Conservation (phyloP, 2,797 vertebrate species). For the Argya squamiceps region DNA sequence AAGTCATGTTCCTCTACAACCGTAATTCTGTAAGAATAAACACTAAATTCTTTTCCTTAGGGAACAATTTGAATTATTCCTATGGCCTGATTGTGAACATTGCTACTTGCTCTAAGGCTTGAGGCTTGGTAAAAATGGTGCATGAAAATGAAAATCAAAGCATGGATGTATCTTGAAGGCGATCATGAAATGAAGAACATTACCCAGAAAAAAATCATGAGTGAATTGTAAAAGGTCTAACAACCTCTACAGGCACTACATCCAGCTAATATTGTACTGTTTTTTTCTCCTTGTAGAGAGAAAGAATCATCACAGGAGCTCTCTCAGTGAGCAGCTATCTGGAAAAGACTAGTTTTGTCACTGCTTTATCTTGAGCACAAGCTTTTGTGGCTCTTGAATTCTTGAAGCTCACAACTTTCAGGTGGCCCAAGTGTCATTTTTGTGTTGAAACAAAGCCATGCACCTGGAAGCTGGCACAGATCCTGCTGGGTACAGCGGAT, state of each 20-base stretch:
- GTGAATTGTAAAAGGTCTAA: neutral
- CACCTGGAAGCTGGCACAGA: neutral
- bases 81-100: neutral
- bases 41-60: neutral
- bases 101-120: neutral
- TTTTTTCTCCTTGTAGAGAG: neutral
- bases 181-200: neutral
- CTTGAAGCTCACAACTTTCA: neutral
- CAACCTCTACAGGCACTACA: neutral
- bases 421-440: neutral
- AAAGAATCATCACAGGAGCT: neutral
- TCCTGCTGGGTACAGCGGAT: neutral
- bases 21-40: conserved; percentile 15
- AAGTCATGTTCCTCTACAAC: neutral
- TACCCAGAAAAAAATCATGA: neutral
- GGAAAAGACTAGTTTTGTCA: neutral
- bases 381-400: neutral
- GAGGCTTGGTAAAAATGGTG: neutral
- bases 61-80: neutral
- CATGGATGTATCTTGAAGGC: neutral
- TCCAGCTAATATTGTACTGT: rapidly evolving
- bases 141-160: neutral
- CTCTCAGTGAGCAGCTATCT: neutral
- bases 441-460: neutral
- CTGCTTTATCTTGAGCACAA: neutral